Evolutionary conservation across 2,113 vertebrate species (phyloP).

Genomic region (Prinia subflava): DNA sequence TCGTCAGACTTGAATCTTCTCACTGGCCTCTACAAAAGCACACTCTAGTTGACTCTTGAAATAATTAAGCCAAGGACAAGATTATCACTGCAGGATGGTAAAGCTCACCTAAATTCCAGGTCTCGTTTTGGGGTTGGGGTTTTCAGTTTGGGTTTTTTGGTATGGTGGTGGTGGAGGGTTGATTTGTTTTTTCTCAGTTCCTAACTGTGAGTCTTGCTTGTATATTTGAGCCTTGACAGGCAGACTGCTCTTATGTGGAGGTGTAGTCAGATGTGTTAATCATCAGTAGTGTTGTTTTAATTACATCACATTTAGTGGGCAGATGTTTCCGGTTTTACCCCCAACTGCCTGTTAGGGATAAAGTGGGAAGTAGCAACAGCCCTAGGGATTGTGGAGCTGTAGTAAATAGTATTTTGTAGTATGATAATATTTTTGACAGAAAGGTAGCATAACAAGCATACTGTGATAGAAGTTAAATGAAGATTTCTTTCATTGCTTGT

Average conservation of each 20-base stretch:
- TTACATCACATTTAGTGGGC: not conserved
- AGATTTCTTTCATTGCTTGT: not conserved
- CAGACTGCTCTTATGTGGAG: not conserved
- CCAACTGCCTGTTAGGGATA: not conserved
- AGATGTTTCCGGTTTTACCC: slow-evolving; percentile 6
- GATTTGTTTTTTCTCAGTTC: not conserved
- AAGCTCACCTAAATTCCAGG: not conserved
- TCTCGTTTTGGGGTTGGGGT: not conserved
- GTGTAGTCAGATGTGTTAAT: not conserved
- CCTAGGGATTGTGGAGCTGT: not conserved
- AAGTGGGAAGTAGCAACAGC: not conserved
- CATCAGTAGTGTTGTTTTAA: not conserved
- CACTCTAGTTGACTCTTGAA: not conserved
- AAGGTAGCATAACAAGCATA: not conserved
- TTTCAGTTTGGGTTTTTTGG: not conserved
- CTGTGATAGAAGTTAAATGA: not conserved
- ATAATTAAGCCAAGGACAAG: not conserved
- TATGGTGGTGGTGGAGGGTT: not conserved
- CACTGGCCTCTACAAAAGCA: not conserved
- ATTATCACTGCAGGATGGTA: not conserved
- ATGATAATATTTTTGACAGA: not conserved
- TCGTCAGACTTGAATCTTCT: not conserved
- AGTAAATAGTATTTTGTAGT: not conserved
- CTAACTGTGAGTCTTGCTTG: not conserved
- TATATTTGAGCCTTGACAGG: not conserved